phyloP scores from a whole-genome alignment of 2,797 vertebrate genomes.

The Poeciliopsis presidionis region DNA sequence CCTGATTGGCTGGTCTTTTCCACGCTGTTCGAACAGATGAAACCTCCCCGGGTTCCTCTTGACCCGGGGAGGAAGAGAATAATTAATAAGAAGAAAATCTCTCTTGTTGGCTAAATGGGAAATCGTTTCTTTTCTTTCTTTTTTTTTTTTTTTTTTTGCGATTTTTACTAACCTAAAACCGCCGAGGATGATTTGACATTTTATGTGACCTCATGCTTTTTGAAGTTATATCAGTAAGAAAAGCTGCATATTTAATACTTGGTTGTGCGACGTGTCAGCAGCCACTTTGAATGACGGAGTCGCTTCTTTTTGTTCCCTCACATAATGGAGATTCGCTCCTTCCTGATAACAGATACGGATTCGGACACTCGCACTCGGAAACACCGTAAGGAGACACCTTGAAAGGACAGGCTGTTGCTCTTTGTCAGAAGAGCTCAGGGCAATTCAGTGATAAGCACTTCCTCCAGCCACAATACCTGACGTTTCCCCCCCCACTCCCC shows the following conservation, averaged over 20 bases:
- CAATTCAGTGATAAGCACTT: constrained; percentile 65
- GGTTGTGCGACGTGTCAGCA: constrained; percentile 5
- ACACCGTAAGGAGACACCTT: constrained; percentile 21
- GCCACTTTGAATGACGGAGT: constrained; percentile 27
- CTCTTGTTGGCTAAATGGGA: neutral
- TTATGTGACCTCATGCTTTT: neutral
- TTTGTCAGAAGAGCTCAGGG: constrained; percentile 59
- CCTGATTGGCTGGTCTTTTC: neutral
- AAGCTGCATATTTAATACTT: neutral
- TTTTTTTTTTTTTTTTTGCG: too few species aligned
- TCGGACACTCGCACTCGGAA: constrained; percentile 28
- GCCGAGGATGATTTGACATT: neutral
- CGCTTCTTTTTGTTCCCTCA: constrained; percentile 22
- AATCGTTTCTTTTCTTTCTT: too few species aligned
- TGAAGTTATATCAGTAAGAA: neutral
- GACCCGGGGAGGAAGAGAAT: neutral
- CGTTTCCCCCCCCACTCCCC: constrained; percentile 8
- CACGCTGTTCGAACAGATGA: neutral
- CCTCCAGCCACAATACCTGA: constrained; percentile 64
- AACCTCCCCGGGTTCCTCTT: too few species aligned
- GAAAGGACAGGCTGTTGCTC: constrained; percentile 58
- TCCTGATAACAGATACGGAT: constrained; percentile 56
- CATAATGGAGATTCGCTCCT: constrained; percentile 34
- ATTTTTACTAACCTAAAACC: neutral
- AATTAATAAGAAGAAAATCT: too few species aligned